Base-by-base conservation (phyloP, 2,888 invertebrate genomes). In the Podotricha telesiphe region DNA sequence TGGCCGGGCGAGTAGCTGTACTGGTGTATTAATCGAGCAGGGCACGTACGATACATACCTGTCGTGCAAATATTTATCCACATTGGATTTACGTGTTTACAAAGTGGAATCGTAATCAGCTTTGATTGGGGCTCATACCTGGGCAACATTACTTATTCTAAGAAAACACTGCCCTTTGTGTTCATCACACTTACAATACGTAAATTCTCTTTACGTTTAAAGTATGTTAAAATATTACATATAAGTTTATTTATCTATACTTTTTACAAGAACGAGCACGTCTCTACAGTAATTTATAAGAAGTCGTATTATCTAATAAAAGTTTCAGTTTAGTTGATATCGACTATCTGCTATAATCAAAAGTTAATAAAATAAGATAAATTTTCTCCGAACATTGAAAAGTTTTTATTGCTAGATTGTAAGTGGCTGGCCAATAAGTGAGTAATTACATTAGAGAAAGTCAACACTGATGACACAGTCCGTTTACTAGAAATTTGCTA, bases 1-100 rank as follows among this genome's bases (percentile, higher is more conserved):
- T 56, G 74, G 76, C 78, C 81, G 85, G 85, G 81, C 86, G 84
- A 86, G 83, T 91, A 91, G 90, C 91, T 84, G 90, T 87, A 79
- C 75, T 75, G 73, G 53, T 76, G 83, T 80, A 87, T 91, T 87
- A 86, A 79, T 81, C 78, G 83, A 78, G 78, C 85, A 69, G 78
- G 77, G 83, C 91, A 91, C 91, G 91, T 90, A 82, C 86, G 81
- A 86, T 86, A 88, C 88, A 87, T n/a, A 86, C 88, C 89, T 88
- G 91, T 88, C 91, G 87, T 85, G 88, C 88, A 91, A 92, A 92
- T 91, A 91, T 92, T 92, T 92, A 89, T 89, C 86, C 86, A 85
- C 88, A 86, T 86, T 81, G 87, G 87, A 88, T 90, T 91, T 87
- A 89, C 90, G 88, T 87, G 88, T 86, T 85, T 84, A 86, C 86